A percentile compares a stretch with the other conserved stretches of the same genome.
phyloP scores from a whole-genome alignment of 2,797 vertebrate genomes.

The Momotus momota region DNA sequence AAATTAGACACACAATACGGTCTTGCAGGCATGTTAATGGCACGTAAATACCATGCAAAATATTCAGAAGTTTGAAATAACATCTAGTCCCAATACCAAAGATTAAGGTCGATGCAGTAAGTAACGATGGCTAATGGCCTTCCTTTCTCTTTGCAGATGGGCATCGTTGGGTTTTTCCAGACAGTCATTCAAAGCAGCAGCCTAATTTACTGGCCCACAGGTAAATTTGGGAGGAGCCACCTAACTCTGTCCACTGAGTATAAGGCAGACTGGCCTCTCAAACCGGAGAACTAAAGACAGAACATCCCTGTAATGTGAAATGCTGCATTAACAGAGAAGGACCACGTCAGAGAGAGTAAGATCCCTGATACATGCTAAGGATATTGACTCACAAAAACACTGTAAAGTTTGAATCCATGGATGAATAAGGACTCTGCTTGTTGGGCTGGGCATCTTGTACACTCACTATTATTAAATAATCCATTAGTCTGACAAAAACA shows the following conservation, averaged over 20 bases:
- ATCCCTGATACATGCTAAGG: not conserved
- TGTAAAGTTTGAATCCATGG: not conserved
- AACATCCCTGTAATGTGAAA: not conserved
- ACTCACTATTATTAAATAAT: not conserved
- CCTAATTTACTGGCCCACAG: not conserved
- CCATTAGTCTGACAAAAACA: not conserved
- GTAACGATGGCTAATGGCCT: not conserved
- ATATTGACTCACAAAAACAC: not conserved
- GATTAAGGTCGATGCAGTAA: not conserved
- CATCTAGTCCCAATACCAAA: not conserved
- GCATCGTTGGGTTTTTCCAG: not conserved
- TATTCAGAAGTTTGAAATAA: too few species aligned
- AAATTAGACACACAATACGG: not conserved
- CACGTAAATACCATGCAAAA: not conserved
- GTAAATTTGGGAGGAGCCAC: not conserved
- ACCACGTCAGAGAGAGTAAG: not conserved
- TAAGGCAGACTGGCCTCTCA: not conserved
- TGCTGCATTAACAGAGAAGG: not conserved
- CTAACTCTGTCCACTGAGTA: not conserved
- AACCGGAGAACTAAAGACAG: not conserved
- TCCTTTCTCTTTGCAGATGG: not conserved
- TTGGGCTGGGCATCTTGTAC: not conserved
- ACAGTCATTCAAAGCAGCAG: not conserved
- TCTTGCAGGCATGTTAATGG: not conserved
- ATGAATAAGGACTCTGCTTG: not conserved